Conservation (phyloP, 2,797 vertebrate species). For the Lemur catta region DNA sequence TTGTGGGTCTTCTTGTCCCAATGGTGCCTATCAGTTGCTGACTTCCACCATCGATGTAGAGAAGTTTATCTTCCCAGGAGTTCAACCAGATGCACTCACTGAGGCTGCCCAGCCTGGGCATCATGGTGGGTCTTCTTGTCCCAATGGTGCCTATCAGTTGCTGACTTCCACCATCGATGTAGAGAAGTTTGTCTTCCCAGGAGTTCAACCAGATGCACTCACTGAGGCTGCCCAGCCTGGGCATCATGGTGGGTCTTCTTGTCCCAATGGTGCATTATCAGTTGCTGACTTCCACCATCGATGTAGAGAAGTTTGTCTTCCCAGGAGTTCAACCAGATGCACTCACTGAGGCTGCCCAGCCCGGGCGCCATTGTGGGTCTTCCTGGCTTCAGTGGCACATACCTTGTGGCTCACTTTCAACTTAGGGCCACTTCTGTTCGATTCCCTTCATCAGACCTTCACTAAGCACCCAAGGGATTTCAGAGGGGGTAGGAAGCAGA, state of each 20-base stretch:
- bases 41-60: no score
- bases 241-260: not conserved
- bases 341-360: rapidly evolving
- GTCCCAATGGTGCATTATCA: no score
- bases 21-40: no score
- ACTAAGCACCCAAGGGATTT: no score
- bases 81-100: not conserved
- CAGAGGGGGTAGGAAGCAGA: no score
- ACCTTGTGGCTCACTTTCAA: rapidly evolving
- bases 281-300: not conserved
- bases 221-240: not conserved
- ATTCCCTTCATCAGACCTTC: rapidly evolving
- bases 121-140: not conserved
- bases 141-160: no score
- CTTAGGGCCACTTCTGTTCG: rapidly evolving
- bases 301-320: not conserved
- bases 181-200: not conserved
- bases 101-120: not conserved
- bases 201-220: not conserved
- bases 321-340: not conserved
- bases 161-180: not conserved
- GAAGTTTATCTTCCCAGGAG: not conserved
- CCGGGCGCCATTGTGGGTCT: not conserved
- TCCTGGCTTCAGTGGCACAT: rapidly evolving
- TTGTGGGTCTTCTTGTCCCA: no score